Evolutionary conservation across 2,797 vertebrate genomes (phyloP), one percentile per base, ranked within the genome.

Genomic region (Epinephelus awoara): DNA sequence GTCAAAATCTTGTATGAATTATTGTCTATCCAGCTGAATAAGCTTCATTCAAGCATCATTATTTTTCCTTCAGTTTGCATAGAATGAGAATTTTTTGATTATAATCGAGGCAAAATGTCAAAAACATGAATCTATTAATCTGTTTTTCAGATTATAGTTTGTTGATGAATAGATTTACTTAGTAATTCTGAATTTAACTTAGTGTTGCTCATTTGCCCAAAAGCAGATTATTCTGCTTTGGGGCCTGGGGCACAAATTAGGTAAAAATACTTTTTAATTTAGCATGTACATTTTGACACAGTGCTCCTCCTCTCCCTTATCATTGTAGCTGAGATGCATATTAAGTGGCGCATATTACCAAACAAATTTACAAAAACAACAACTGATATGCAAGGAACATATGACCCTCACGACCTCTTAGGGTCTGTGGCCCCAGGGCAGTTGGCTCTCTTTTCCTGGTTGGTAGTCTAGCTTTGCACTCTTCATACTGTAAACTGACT

Each of bases 61-160:
- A 17, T 21, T 2, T 63, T 50, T 46, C 47, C 2, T 29, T 21
- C 11, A 50, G 27, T 67, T 56, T 42, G n/a, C 64, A 34, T 27
- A 4, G 12, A 29, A 61, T 61, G 14, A 18, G 51, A 34, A 0
- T 44, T 23, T 34, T 25, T 27, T 42, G 2, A 52, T 15, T 64
- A 65, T 47, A 69, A 58, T 51, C 67, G 17, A 67, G 38, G n/a
- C 25, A 65, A 67, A n/a, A 44, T 17, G 1, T 66, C 19, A 34
- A 19, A 49, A n/a, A 25, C 18, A 44, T 10, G 6, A 4, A 77
- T 49, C 2, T 12, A n/a, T 12, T 5, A 23, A 19, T 52, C 13
- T 46, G 27, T 6, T 38, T 57, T 44, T 71, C 10, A 19, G 14
- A 62, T 44, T 17, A 19, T 61, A 29, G 27, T 67, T 52, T 19